Evolutionary conservation across 2,113 vertebrate species (phyloP).

Genomic region (Mystacornis crossleyi): DNA sequence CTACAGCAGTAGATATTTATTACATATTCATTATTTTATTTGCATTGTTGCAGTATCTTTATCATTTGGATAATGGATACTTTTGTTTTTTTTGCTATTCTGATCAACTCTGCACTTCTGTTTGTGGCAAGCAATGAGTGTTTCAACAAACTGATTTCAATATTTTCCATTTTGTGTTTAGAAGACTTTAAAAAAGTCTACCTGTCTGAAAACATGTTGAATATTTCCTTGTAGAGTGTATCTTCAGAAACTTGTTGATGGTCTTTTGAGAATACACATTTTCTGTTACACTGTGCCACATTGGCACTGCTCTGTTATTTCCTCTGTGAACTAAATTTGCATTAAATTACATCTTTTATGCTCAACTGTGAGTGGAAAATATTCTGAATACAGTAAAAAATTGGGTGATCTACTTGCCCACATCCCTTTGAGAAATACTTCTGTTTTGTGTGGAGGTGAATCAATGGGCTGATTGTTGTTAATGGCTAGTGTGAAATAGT

Average conservation of each 20-base stretch:
- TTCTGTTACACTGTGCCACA: neutral
- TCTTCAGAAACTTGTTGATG: neutral
- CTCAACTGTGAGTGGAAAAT: neutral
- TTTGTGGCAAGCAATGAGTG: conserved; percentile 13
- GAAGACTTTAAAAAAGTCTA: neutral
- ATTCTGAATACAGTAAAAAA: neutral
- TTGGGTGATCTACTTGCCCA: neutral
- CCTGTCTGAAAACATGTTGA: neutral
- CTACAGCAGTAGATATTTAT: conserved; percentile 78
- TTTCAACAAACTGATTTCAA: neutral
- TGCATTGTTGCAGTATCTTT: conserved; percentile 70
- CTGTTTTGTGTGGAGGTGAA: neutral
- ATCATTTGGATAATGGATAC: conserved; percentile 34
- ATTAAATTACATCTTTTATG: neutral
- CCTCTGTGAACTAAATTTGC: neutral
- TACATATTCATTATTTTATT: conserved; percentile 90
- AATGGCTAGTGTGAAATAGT: neutral
- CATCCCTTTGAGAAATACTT: neutral
- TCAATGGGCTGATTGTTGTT: neutral
- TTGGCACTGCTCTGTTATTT: neutral
- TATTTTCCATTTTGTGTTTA: neutral
- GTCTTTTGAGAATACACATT: neutral
- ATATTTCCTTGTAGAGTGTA: neutral
- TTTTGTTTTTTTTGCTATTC: neutral
- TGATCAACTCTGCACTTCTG: conserved; percentile 15